phyloP scores from a whole-genome alignment of 2,888 invertebrate genomes.

The Calliphora vomitoria region DNA sequence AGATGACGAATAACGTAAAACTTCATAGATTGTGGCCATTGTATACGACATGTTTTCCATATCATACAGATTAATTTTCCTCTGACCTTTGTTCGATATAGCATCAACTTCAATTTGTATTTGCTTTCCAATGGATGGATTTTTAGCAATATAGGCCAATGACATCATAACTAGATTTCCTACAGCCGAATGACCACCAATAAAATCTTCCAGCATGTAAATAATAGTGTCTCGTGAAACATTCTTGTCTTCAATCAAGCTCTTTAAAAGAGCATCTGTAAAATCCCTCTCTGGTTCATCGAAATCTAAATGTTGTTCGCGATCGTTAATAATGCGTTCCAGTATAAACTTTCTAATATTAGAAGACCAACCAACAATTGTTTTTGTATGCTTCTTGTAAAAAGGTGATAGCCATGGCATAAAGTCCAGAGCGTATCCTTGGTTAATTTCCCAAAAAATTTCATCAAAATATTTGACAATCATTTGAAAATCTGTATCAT shows the following conservation, averaged over 20 bases:
- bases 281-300: slow-evolving; percentile 90
- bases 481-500: slow-evolving; percentile 89
- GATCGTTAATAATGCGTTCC: slow-evolving; percentile 88
- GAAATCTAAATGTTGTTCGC: slow-evolving; percentile 84
- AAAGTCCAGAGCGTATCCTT: slow-evolving; percentile 94
- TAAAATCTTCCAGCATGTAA: slow-evolving; percentile 93
- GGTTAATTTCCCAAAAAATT: slow-evolving; percentile 96
- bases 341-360: slow-evolving; percentile 91
- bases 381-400: slow-evolving; percentile 89
- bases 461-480: slow-evolving; percentile 91
- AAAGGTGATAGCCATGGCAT: slow-evolving; percentile 92
- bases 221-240: slow-evolving; percentile 91
- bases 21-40: slow-evolving; percentile 92
- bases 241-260: slow-evolving; percentile 87
- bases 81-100: slow-evolving; percentile 85
- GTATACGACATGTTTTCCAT: slow-evolving; percentile 90
- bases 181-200: slow-evolving; percentile 95
- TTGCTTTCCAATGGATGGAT: slow-evolving; percentile 88
- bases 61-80: slow-evolving; percentile 88
- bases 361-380: slow-evolving; percentile 89
- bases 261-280: slow-evolving; percentile 91
- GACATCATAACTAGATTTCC: slow-evolving; percentile 93
- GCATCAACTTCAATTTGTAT: slow-evolving; percentile 90
- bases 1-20: slow-evolving; percentile 91
- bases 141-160: slow-evolving; percentile 88